Evolutionary conservation across 64 coral and sea anemone genomes (phyloP).

Genomic region (Montipora efflorescens): DNA sequence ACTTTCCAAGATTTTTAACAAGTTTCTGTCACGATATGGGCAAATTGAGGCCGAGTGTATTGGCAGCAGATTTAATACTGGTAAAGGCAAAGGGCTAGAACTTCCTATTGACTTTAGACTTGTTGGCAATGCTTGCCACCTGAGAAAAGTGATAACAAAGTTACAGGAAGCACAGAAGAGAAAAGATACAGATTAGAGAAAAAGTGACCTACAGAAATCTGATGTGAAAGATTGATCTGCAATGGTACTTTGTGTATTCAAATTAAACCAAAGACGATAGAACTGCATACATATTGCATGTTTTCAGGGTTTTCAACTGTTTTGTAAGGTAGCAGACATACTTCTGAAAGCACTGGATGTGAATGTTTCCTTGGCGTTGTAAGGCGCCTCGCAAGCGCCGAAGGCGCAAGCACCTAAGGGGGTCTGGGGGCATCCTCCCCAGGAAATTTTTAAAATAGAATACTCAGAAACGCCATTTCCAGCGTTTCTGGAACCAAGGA

Average conservation of each 20-base stretch:
- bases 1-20: conserved; percentile 48
- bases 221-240: conserved; percentile 23
- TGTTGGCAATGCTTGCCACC: conserved; percentile 11
- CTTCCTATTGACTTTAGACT: conserved; percentile 31
- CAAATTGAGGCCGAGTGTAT: conserved; percentile 77
- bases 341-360: not conserved
- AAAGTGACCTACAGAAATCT: conserved; percentile 45
- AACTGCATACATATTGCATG: conserved; percentile 20
- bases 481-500: no score
- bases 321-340: not conserved
- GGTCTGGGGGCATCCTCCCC: no score
- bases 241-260: conserved; percentile 9
- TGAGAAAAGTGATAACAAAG: conserved; percentile 21
- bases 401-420: no score
- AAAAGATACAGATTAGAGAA: conserved; percentile 50
- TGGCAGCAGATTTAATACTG: conserved; percentile 47
- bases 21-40: conserved; percentile 62
- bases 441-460: no score
- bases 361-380: not conserved
- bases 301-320: not conserved
- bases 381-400: not conserved
- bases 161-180: conserved; percentile 23
- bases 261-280: conserved; percentile 18
- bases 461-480: no score
- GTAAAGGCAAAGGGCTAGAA: conserved; percentile 24